Conservation (phyloP, 2,113 vertebrate species). For the cat (Felis catus) region DNA sequence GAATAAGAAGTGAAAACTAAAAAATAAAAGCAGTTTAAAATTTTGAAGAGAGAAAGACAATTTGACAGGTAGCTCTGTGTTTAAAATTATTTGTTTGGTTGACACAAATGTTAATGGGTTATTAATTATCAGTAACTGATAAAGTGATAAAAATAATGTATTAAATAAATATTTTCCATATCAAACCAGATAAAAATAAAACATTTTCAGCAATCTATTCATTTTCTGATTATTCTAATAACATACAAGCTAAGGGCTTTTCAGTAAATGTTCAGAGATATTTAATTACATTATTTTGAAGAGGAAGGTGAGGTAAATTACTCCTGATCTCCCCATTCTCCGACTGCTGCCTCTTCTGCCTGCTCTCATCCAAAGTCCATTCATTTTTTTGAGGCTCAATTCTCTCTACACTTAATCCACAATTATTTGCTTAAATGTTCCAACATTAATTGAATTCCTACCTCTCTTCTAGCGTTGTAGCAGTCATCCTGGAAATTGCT, state of each 20-base stretch:
- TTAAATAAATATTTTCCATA: background rate
- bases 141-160: background rate
- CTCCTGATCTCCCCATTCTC: background rate
- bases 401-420: constrained; percentile 43
- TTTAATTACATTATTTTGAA: constrained; percentile 9
- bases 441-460: constrained; percentile 45
- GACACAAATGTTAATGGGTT: constrained; percentile 53
- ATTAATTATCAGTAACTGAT: background rate
- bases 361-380: background rate
- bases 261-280: background rate
- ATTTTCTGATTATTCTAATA: constrained; percentile 24
- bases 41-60: constrained; percentile 44
- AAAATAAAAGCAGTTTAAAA: background rate
- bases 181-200: background rate
- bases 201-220: background rate
- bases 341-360: background rate
- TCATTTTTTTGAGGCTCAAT: background rate
- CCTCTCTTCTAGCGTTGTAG: background rate
- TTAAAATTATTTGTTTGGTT: constrained; percentile 32
- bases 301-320: background rate
- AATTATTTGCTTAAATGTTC: constrained; percentile 59
- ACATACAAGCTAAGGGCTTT: background rate
- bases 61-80: background rate
- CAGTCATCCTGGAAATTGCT: constrained; percentile 38
- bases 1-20: background rate